Percentiles rank a stretch among this genome's conserved stretches.
These are phyloP conservation scores for Chrysogorgia sp. DNA, from an alignment of 92 coral and sea anemone species.

Conservation along the genomic window DNA sequence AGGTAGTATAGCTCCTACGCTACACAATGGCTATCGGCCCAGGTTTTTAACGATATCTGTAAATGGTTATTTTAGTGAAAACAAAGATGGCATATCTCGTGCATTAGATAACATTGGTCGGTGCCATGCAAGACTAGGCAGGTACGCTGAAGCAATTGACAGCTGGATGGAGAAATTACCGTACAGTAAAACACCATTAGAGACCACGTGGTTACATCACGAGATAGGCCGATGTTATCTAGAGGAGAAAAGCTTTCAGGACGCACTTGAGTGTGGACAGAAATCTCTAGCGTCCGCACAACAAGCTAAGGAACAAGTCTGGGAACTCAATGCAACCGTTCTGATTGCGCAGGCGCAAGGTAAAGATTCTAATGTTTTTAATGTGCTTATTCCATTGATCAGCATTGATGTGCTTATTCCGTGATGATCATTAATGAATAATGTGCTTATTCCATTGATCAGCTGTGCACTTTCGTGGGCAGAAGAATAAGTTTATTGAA, in stretches of 20 bases:
- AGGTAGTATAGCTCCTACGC: too few species aligned
- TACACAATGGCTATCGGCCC: too few species aligned
- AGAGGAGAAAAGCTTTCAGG: constrained; percentile 90
- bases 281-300: constrained; percentile 95
- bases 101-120: constrained; percentile 95
- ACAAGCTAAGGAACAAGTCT: constrained; percentile 90
- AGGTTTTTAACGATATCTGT: too few species aligned
- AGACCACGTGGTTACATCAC: constrained; percentile 95
- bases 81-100: constrained; percentile 89
- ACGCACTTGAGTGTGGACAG: constrained; percentile 96
- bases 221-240: constrained; percentile 98
- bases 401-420: too few species aligned
- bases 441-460: too few species aligned
- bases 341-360: constrained; percentile 97
- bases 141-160: constrained; percentile 85
- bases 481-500: too few species aligned
- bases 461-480: too few species aligned
- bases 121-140: constrained; percentile 84
- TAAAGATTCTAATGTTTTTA: constrained; percentile 9
- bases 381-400: too few species aligned
- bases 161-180: constrained; percentile 95
- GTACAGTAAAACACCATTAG: constrained; percentile 83
- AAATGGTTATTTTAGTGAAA: constrained; percentile 65
- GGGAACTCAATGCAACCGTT: constrained; percentile 97
- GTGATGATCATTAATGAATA: too few species aligned